Evolutionary conservation across 2,888 invertebrate genomes (phyloP).

Genomic region (Oscheius sp.): DNA sequence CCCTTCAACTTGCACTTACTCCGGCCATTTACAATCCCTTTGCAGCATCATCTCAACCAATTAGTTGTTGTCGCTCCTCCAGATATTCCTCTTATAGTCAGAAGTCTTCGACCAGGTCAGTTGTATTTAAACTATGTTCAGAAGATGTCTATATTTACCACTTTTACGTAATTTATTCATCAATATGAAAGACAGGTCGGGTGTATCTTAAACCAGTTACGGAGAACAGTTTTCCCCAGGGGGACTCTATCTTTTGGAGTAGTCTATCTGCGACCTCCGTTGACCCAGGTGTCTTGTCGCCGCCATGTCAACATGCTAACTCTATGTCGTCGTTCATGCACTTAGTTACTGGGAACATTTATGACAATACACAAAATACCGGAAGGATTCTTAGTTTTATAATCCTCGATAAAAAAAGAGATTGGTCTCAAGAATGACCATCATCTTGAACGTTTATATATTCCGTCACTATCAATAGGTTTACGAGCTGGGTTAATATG

Average conservation of each 20-base stretch:
- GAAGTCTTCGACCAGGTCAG: constrained; percentile 22
- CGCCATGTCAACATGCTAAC: constrained; percentile 26
- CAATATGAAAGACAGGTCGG: constrained; percentile 6
- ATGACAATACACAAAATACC: neutral
- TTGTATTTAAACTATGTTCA: neutral
- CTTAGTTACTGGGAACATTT: neutral
- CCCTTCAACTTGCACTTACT: neutral
- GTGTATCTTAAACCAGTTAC: constrained; percentile 26
- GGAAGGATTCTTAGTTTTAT: neutral
- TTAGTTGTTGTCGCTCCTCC: constrained; percentile 26
- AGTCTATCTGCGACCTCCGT: constrained; percentile 23
- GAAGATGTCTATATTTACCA: neutral
- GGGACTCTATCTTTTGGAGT: neutral
- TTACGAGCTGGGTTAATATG: constrained; percentile 29
- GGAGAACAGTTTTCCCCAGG: neutral
- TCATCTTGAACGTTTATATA: neutral
- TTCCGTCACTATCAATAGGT: constrained; percentile 16
- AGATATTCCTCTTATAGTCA: constrained; percentile 23
- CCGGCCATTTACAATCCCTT: neutral
- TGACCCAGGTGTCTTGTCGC: constrained; percentile 26
- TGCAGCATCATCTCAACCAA: constrained; percentile 32
- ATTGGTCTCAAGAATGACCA: neutral
- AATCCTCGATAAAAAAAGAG: neutral
- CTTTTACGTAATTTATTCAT: neutral
- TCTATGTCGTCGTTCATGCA: constrained; percentile 10